Percentiles rank a stretch among this genome's conserved stretches.
phyloP scores from a whole-genome alignment of 92 coral and sea anemone species.

The Diadumene lineata region DNA sequence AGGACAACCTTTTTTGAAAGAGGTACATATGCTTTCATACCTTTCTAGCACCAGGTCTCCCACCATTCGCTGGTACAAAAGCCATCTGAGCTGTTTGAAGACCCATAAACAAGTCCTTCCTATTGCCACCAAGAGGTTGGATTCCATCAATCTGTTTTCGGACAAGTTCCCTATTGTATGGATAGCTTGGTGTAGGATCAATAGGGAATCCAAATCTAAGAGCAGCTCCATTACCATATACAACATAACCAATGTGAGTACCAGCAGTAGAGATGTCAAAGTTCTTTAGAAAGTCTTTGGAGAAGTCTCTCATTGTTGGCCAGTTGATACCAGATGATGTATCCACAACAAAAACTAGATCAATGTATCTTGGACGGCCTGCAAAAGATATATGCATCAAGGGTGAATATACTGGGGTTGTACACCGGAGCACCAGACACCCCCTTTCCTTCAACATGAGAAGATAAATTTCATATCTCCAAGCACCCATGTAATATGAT shows the following conservation, averaged over 20 bases:
- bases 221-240: conserved; percentile 11
- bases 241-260: conserved; percentile 26
- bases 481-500: too few relatives aligned
- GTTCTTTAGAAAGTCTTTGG: conserved; percentile 8
- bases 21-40: background rate
- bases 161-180: conserved; percentile 19
- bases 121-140: background rate
- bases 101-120: conserved; percentile 3
- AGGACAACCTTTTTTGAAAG: too few relatives aligned
- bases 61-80: conserved; percentile 8
- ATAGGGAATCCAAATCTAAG: conserved; percentile 15
- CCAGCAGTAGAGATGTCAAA: conserved; percentile 14
- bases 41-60: conserved; percentile 26
- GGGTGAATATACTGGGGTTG: too few relatives aligned
- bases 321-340: conserved; percentile 24
- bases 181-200: background rate
- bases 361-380: conserved; percentile 20
- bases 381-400: too few relatives aligned
- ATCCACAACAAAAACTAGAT: conserved; percentile 26
- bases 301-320: conserved; percentile 18
- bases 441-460: too few relatives aligned
- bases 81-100: background rate
- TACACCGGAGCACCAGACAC: too few relatives aligned
- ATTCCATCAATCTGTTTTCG: conserved; percentile 2
- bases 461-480: too few relatives aligned